Base-by-base conservation (phyloP, 2,113 vertebrate species). In the Stercorarius parasiticus region DNA sequence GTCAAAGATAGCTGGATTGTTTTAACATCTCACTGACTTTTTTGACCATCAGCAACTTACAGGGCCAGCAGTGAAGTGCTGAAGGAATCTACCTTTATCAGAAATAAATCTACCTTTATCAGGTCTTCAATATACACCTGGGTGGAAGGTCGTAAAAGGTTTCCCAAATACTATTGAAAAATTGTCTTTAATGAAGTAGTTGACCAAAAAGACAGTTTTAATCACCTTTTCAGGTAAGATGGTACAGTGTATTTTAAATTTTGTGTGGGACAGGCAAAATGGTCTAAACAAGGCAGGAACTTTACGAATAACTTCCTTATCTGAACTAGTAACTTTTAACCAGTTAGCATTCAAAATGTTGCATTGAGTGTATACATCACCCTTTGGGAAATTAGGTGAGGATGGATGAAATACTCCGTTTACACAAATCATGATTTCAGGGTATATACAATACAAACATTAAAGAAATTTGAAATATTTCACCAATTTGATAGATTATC, bases 401-500 rank as follows among this genome's bases (percentile, higher is more conserved):
- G 32, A 61, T 62, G 34, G 58, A 69, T 58, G 15, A 59, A 72
- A 88, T 61, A 40, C 58, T 76, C 52, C 40, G n/a, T 61, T 96
- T 45, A 43, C 70, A 81, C 67, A 78, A 77, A 40, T 22, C 30
- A 70, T 36, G 6, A 47, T 47, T 78, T 95, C 88, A 73, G 81
- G 64, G 50, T 49, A 23, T 38, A 34, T 59, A 71, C 27, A 64
- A 59, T 82, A 47, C 45, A 32, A 53, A 61, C 19, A 27, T 65
- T 69, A 88, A 76, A 74, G 38, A n/a, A 29, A 74, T 53, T 21
- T 59, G 16, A 84, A 62, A 36, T 23, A 86, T 92, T 97, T 98
- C 97, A 98, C 92, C 96, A 98, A 1, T 90, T 92, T 78, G 92
- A 89, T 52, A 97, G 76, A n/a, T 47, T 80, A 10, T 98, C 96